Conservation (phyloP, 1,140 invertebrate genomes). For the Saccostrea cuccullata region DNA sequence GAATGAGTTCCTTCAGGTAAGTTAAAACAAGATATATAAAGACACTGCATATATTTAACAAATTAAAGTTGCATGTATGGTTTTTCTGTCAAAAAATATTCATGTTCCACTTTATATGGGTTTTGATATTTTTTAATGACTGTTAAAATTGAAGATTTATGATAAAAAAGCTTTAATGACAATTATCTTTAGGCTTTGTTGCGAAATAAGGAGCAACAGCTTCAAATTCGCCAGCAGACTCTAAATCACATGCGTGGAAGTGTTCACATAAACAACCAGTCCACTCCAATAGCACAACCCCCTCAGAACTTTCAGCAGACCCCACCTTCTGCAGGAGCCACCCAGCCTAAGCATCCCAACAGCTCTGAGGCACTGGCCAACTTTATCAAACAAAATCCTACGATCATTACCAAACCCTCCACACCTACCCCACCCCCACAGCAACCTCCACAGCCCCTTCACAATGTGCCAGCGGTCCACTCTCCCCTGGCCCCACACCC, state of each 20-base stretch:
- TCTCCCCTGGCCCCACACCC: slow-evolving; percentile 4
- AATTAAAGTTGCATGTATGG: too few relatives aligned
- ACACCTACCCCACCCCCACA: slow-evolving; percentile 67
- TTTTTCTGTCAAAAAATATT: too few relatives aligned
- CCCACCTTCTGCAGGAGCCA: slow-evolving; percentile 32
- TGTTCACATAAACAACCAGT: slow-evolving; percentile 47
- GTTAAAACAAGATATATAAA: not conserved
- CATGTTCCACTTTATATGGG: too few relatives aligned
- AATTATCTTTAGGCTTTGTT: slow-evolving; percentile 67
- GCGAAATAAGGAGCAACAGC: slow-evolving; percentile 73
- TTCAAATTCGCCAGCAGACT: slow-evolving; percentile 70
- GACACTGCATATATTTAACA: too few relatives aligned
- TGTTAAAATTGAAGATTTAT: too few relatives aligned
- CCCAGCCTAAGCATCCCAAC: slow-evolving; percentile 70
- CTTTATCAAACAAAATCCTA: slow-evolving; percentile 74
- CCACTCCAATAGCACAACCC: slow-evolving; percentile 44
- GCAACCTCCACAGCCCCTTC: slow-evolving; percentile 33
- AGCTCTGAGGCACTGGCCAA: slow-evolving; percentile 84
- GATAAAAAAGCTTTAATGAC: too few relatives aligned
- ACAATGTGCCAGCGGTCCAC: slow-evolving; percentile 8
- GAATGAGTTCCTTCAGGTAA: slow-evolving; percentile 68
- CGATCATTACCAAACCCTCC: slow-evolving; percentile 74
- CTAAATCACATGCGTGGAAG: slow-evolving; percentile 62
- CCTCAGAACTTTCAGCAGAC: slow-evolving; percentile 31
- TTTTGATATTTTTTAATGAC: too few relatives aligned